Evolutionary conservation across 2,797 vertebrate genomes (phyloP), one percentile per base, ranked within the genome.

Genomic region (Allobates femoralis): DNA sequence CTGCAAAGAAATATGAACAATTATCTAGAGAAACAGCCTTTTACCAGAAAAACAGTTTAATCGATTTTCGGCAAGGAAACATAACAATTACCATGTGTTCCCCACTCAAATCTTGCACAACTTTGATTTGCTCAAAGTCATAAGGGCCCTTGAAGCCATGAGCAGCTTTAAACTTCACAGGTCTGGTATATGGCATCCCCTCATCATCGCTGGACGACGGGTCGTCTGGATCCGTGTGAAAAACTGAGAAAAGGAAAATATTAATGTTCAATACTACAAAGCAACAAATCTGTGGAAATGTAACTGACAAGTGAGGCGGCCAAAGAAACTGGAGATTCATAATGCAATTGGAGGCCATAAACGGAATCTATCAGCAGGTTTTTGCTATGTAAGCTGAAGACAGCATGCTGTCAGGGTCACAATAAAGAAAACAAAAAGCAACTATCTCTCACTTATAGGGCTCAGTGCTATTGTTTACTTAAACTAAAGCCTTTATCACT

Each of bases 141-240:
- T 97, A 99, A 1, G 98, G 98, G 85, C 98, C 98, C 94, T 99
- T 99, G 93, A 99, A 97, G 90, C 98, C 97, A 91, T 99, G 98
- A 0, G 98, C 98, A 11, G 97, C 98, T 94, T 99, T 99, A 91
- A 99, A 99, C 92, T 99, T 99, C 87, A 97, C 98, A 0, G 96
- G 97, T 89, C 98, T 92, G 26, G 98, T 99, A 91, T 99, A 99
- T 0, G 98, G 98, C 98, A 99, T 99, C 46, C 98, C 98, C 92
- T 99, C 98, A 81, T 99, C 98, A 41, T 99, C 98, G 89, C 98
- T 99, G 41, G 98, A 99, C 18, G 98, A 99, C 0, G 97, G 97
- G 91, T 99, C 98, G 4, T 99, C 98, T 89, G 95, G 97, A 92
- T 99, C 98, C 30, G 96, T 98, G 81, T 99, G 98, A 91, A 99